phyloP scores from a whole-genome alignment of 2,113 vertebrate genomes.

The Hydropotes inermis region DNA sequence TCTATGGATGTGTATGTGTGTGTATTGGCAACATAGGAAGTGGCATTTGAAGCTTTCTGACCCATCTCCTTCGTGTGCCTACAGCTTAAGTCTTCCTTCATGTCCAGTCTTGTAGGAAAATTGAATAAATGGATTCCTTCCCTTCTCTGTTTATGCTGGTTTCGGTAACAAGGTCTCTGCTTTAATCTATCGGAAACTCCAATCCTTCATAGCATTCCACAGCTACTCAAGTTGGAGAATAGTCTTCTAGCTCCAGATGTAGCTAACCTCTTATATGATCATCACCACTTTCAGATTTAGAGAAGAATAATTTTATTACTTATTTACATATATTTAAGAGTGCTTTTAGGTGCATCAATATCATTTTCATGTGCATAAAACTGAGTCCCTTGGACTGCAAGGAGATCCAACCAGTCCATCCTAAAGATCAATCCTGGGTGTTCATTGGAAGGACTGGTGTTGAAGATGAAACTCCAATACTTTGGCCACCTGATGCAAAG shows the following conservation, averaged over 20 bases:
- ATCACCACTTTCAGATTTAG: not conserved
- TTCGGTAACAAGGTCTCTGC: not conserved
- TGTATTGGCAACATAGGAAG: not conserved
- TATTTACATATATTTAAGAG: not conserved
- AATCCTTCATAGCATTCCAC: fast-evolving
- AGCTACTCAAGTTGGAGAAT: not conserved
- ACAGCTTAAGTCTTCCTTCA: not conserved
- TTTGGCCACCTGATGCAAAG: not conserved
- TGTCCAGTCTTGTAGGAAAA: not conserved
- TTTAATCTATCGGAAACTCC: not conserved
- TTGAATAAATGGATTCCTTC: not conserved
- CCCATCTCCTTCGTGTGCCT: not conserved
- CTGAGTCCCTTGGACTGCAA: not conserved
- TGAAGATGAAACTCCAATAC: not conserved
- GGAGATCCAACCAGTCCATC: not conserved
- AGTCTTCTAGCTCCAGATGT: not conserved
- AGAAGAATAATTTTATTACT: not conserved
- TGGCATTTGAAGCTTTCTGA: not conserved
- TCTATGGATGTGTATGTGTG: not conserved
- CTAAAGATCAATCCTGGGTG: not conserved
- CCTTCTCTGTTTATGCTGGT: not conserved
- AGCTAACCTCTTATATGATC: not conserved
- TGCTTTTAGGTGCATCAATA: not conserved
- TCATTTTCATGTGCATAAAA: not conserved
- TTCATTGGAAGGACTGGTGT: not conserved